Percentiles rank a stretch among this genome's conserved stretches.
These are phyloP conservation scores for Dendrolimus pini DNA, from an alignment of 2,888 invertebrate genomes.

Conservation along the genomic window DNA sequence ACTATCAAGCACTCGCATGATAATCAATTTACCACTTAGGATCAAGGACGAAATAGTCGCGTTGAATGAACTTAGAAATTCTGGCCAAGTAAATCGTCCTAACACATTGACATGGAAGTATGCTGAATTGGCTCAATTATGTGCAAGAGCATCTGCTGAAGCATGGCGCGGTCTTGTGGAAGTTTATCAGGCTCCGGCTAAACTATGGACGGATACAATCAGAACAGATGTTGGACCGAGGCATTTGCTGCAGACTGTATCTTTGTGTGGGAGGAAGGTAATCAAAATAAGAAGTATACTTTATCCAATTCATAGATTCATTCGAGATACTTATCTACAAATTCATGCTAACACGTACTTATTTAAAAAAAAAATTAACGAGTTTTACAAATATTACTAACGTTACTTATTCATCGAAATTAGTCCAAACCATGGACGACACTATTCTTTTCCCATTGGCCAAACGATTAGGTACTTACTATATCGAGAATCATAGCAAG, in stretches of 20 bases:
- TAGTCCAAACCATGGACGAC: too few relatives aligned
- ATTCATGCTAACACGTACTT: too few relatives aligned
- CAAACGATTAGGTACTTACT: too few relatives aligned
- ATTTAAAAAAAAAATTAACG: too few relatives aligned
- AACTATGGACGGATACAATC: conserved; percentile 75
- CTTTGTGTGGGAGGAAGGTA: conserved; percentile 82
- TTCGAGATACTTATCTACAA: too few relatives aligned
- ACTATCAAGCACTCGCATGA: conserved; percentile 26
- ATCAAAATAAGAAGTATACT: conserved; percentile 1
- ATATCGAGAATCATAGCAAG: too few relatives aligned
- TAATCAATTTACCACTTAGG: conserved; percentile 43
- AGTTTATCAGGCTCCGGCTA: conserved; percentile 52
- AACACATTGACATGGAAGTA: conserved; percentile 63
- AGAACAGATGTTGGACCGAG: conserved; percentile 71
- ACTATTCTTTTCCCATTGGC: too few relatives aligned
- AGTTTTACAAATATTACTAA: background rate
- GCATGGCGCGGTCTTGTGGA: conserved; percentile 44
- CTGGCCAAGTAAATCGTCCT: conserved; percentile 43
- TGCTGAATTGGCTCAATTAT: conserved; percentile 53
- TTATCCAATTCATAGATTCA: background rate
- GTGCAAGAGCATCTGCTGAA: conserved; percentile 48
- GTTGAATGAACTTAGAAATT: conserved; percentile 41
- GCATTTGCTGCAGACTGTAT: conserved; percentile 78
- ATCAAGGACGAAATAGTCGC: conserved; percentile 51
- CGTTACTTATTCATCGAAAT: background rate